Base-by-base conservation (phyloP, 2,797 vertebrate genomes). In the Mastacembelus armatus region DNA sequence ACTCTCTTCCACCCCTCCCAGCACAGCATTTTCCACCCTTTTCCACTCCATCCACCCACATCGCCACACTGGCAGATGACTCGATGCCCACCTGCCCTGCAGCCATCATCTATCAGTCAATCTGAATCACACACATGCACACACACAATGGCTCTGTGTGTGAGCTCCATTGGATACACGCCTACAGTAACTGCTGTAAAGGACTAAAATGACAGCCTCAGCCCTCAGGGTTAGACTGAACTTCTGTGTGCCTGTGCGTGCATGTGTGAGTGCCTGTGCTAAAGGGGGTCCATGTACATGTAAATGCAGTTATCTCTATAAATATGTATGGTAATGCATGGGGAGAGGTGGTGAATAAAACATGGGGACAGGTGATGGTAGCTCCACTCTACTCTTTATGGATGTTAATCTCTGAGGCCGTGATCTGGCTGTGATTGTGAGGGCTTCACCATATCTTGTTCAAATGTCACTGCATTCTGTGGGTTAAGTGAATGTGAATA, bases 101-200 rank as follows among this genome's bases (percentile, higher is more conserved):
- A 89, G 92, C 86, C 80, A 90, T 88, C 72, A 87, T 90, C 91
- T 85, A 93, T 93, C 92, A 92, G 86, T 92, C 89, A 83, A 74
- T 75, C 75, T 74, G 63, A 83, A 69, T 79, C 75, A 8, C 79
- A 48, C 62, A 63, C 44, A 59, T 79, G 54, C 54, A 65, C 44
- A 78, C 58, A 71, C 66, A 81, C 69, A 80, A 73, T 81, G 58
- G 44, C 49, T 55, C 58, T 51, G 14, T 66, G 72, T 81, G 78
- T 75, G 62, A 48, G 77, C 74, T 78, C 68, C 62, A 40, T 47
- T 66, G 67, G 47, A 73, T 40, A 66, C 66, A 67, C 32, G 52
- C 22, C 30, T 80, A 83, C 83, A 71, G 80, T 83, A 84, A 78
- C 78, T 21, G 54, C 78, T 76, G 79, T 81, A 84, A 86, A 88